Evolutionary conservation across 2,888 invertebrate genomes (phyloP).

Genomic region (Nomada ruficornis): DNA sequence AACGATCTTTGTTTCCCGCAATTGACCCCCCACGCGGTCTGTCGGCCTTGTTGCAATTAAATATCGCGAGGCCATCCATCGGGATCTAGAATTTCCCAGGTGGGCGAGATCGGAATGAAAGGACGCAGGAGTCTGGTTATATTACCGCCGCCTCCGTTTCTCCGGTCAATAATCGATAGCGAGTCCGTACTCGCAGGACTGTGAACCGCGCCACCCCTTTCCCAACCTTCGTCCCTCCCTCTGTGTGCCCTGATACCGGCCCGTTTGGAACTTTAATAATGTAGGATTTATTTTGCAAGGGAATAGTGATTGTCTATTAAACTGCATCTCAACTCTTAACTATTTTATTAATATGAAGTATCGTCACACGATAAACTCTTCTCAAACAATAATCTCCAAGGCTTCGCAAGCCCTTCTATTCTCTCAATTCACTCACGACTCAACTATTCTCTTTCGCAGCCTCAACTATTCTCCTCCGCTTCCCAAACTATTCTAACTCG

Average conservation of each 20-base stretch:
- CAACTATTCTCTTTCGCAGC: no score
- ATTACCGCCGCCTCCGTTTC: constrained; percentile 62
- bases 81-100: constrained; percentile 74
- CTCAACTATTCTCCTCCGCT: no score
- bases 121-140: constrained; percentile 37
- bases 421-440: no score
- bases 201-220: constrained; percentile 65
- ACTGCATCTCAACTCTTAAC: no score
- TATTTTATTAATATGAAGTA: no score
- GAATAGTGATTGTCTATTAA: no score
- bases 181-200: constrained; percentile 66
- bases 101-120: constrained; percentile 63
- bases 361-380: no score
- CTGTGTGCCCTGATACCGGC: constrained; percentile 68
- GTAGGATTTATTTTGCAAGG: no score
- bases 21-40: neutral
- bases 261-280: constrained; percentile 80
- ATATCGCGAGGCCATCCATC: constrained; percentile 72
- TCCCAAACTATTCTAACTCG: no score
- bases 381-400: no score
- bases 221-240: constrained; percentile 31
- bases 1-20: neutral
- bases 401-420: no score
- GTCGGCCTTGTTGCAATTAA: constrained; percentile 67
- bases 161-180: constrained; percentile 81